Evolutionary conservation across 2,888 invertebrate genomes (phyloP).

Genomic region (Lycia hirtaria): DNA sequence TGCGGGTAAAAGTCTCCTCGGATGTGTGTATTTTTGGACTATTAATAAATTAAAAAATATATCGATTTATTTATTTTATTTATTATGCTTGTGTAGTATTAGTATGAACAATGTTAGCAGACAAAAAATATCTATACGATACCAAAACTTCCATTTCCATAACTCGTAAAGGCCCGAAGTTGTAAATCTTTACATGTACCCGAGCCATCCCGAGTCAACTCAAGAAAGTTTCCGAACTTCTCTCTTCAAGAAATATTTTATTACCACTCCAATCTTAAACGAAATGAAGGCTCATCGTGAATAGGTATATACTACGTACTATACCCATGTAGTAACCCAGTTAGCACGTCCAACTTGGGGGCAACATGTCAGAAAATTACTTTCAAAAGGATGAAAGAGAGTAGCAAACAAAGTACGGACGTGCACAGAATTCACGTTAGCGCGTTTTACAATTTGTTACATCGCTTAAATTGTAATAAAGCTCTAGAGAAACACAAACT

Average conservation of each 20-base stretch:
- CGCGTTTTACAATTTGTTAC: conserved; percentile 82
- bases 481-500: conserved; percentile 73
- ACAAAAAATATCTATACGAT: too few relatives aligned
- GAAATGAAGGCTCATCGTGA: conserved; percentile 17
- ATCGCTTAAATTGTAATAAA: conserved; percentile 83
- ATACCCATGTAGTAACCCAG: conserved; percentile 26
- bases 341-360: conserved; percentile 46
- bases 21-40: too few relatives aligned
- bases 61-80: too few relatives aligned
- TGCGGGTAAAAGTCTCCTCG: too few relatives aligned
- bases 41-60: too few relatives aligned
- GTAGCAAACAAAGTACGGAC: conserved; percentile 73
- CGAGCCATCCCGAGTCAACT: conserved; percentile 19
- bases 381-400: conserved; percentile 66
- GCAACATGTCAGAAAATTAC: conserved; percentile 62
- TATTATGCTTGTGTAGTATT: too few relatives aligned
- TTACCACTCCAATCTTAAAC: conserved; percentile 34
- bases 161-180: conserved; percentile 21
- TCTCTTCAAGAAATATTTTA: conserved; percentile 27
- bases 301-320: conserved; percentile 4
- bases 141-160: background rate
- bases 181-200: conserved; percentile 24
- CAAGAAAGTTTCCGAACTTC: conserved; percentile 13
- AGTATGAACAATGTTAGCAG: too few relatives aligned
- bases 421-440: conserved; percentile 75